Evolutionary conservation across 2,888 invertebrate species (phyloP).

Genomic region (Blera fallax): DNA sequence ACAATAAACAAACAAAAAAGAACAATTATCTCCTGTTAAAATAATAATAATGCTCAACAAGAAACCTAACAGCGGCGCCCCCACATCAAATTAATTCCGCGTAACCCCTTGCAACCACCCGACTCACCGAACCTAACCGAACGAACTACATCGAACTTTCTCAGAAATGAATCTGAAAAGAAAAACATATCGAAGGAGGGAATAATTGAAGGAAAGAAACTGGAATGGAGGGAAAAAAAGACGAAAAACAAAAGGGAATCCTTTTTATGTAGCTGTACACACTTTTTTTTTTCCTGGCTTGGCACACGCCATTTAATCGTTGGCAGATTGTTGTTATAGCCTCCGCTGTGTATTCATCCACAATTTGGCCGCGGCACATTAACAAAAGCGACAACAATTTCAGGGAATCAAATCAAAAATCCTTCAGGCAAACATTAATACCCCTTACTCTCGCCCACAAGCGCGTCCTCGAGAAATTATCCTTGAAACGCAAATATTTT

Average conservation of each 20-base stretch:
- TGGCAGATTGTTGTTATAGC: conserved; percentile 51
- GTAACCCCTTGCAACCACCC: not conserved
- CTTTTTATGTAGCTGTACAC: conserved; percentile 8
- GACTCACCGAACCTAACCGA: not conserved
- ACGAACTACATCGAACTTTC: not conserved
- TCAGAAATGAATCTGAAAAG: not conserved
- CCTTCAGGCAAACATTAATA: conserved; percentile 59
- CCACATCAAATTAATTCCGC: conserved; percentile 33
- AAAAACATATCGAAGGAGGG: not conserved
- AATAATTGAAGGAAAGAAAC: conserved; percentile 3
- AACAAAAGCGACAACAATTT: conserved; percentile 55
- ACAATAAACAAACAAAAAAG: conserved; percentile 40
- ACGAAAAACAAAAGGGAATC: conserved; percentile 31
- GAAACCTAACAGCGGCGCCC: not conserved
- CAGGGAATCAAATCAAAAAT: conserved; percentile 59
- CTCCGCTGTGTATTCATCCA: not conserved
- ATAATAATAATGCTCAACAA: conserved; percentile 41
- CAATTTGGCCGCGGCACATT: not conserved
- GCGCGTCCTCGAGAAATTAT: conserved; percentile 45
- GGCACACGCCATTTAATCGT: conserved; percentile 64
- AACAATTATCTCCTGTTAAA: conserved; percentile 49
- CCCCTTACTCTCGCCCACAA: not conserved
- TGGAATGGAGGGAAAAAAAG: not conserved
- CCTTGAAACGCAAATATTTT: conserved; percentile 43
- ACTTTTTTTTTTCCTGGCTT: not conserved